Evolutionary conservation across 2,888 invertebrate species (phyloP), one percentile per base, ranked within the genome.

Genomic region (Vesta saturnalis): DNA sequence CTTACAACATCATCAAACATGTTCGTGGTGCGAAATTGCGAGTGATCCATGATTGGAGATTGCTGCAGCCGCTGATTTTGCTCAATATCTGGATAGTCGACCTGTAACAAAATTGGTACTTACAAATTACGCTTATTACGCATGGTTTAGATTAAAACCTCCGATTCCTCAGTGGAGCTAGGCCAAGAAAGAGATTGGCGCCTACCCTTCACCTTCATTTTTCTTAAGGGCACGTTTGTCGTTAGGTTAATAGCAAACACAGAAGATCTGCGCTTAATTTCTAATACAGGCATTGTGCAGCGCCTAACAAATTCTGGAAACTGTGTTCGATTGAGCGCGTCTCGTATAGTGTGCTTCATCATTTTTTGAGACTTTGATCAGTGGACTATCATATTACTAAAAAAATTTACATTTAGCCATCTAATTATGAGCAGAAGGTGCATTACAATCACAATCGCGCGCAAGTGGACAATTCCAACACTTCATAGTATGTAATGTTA

Each of bases 21-120:
- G 77, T 79, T 83, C 55, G 82, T 77, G 30, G 79, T 77, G 57
- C 83, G 78, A 74, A 81, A 82, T 64, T 81, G 81, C 47, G 79
- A 75, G 73, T 82, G 82, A 72, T 83, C 83, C 83, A 83, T 83
- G 70, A 82, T 77, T 69, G 82, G 81, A 57, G 82, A 81, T 73
- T 81, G 73, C 73, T 79, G 80, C 67, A 79, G 72, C 77, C 81
- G 78, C 77, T 81, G 78, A 73, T 73, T 80, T 73, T 82, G 81
- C 67, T 84, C 84, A 70, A 82, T 80, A 70, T 91, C 90, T 74
- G 91, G 91, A 83, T 91, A 91, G 84, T 92, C 91, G 84, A 92
- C 91, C 92, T 92, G 86, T 1, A 87, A 85, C 55, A 72, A 74
- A 74, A 64, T 39, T 39, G 23, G n/a, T 12, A 55, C 14, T 18